Percentiles rank a stretch among this genome's conserved stretches.
These are phyloP conservation scores for Chloroclystis v-ata DNA, from an alignment of 2,888 invertebrate species.

Conservation along the genomic window DNA sequence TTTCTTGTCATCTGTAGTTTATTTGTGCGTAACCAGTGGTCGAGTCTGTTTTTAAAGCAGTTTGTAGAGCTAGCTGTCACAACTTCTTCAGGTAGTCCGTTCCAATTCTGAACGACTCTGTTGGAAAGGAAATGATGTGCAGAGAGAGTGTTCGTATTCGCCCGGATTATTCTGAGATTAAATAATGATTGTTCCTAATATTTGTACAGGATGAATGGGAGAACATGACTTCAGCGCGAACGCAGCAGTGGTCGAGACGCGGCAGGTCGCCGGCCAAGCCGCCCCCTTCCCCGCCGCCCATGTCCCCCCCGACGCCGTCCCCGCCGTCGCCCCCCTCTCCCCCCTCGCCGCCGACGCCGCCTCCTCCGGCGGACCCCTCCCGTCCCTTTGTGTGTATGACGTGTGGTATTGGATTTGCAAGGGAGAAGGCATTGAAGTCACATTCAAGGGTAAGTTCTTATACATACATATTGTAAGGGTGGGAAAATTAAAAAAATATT, in stretches of 20 bases:
- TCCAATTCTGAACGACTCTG: too few relatives aligned
- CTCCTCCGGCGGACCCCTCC: conserved; percentile 78
- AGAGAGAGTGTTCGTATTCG: too few relatives aligned
- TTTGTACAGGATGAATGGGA: conserved; percentile 61
- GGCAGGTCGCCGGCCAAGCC: conserved; percentile 44
- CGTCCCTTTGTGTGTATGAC: conserved; percentile 88
- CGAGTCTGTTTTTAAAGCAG: too few relatives aligned
- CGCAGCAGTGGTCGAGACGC: conserved; percentile 70
- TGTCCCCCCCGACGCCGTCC: conserved; percentile 38
- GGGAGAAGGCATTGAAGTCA: conserved; percentile 88
- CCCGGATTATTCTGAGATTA: too few relatives aligned
- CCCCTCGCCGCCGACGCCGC: conserved; percentile 37
- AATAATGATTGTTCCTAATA: too few relatives aligned
- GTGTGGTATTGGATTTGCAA: conserved; percentile 83
- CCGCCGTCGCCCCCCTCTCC: conserved; percentile 36
- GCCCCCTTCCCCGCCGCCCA: conserved; percentile 41
- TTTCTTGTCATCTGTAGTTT: too few relatives aligned
- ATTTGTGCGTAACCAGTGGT: too few relatives aligned
- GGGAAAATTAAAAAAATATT: too few relatives aligned
- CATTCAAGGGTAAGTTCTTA: conserved; percentile 79
- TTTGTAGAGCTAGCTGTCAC: too few relatives aligned
- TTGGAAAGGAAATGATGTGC: too few relatives aligned
- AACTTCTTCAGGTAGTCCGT: too few relatives aligned
- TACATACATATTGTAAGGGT: too few relatives aligned
- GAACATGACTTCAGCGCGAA: conserved; percentile 74